phyloP scores from a whole-genome alignment of 2,888 invertebrate genomes.

The Mycalesis mineus region DNA sequence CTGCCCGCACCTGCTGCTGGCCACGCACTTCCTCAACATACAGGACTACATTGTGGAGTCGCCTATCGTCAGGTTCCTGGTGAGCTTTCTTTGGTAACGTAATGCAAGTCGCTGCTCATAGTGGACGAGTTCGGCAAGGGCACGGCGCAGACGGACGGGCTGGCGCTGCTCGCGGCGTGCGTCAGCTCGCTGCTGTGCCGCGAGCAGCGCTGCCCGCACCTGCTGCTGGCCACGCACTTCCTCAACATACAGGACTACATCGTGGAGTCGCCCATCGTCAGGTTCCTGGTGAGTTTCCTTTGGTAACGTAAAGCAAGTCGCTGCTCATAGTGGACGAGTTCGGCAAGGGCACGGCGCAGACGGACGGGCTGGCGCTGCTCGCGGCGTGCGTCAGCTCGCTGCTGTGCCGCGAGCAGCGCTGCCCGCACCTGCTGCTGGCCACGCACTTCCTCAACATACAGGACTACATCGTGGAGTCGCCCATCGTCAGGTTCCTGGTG shows the following conservation, averaged over 20 bases:
- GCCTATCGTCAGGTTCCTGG: constrained; percentile 73
- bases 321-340: constrained; percentile 93
- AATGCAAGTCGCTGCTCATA: constrained; percentile 83
- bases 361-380: constrained; percentile 85
- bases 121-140: constrained; percentile 95
- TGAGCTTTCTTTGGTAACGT: constrained; percentile 57
- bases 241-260: constrained; percentile 80
- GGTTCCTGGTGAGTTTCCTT: constrained; percentile 70
- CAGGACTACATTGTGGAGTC: constrained; percentile 76
- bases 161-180: constrained; percentile 82
- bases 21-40: constrained; percentile 87
- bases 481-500: constrained; percentile 76
- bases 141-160: constrained; percentile 86
- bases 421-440: constrained; percentile 86
- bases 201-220: constrained; percentile 81
- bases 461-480: constrained; percentile 75
- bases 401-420: constrained; percentile 70
- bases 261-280: constrained; percentile 68
- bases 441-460: constrained; percentile 87
- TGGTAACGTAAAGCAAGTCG: constrained; percentile 75
- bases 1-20: constrained; percentile 86
- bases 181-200: constrained; percentile 81
- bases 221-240: constrained; percentile 88
- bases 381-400: constrained; percentile 82
- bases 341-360: constrained; percentile 88